A percentile compares a stretch with the other conserved stretches of the same genome.
phyloP scores from a whole-genome alignment of 2,888 invertebrate genomes.

The Drosophila nr. fundita region DNA sequence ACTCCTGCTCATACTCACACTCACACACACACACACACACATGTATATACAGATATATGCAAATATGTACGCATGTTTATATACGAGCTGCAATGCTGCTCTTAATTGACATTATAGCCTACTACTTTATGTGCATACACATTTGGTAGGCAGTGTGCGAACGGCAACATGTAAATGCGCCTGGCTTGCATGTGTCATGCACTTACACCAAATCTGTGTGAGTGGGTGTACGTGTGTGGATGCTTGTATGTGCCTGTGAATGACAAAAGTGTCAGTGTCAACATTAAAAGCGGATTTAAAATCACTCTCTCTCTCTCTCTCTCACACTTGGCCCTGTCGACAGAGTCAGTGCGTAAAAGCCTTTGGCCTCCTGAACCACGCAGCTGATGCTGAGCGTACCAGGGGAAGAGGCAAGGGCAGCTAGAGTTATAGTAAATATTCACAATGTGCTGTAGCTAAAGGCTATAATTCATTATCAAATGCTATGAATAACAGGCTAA shows the following conservation, averaged over 20 bases:
- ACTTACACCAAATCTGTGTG: conserved; percentile 24
- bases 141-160: conserved; percentile 61
- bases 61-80: conserved; percentile 7
- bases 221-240: conserved; percentile 7
- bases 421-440: conserved; percentile 44
- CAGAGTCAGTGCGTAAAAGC: conserved; percentile 69
- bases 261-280: conserved; percentile 83
- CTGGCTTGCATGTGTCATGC: conserved; percentile 72
- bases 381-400: conserved; percentile 12
- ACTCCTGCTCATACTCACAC: neutral
- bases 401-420: neutral
- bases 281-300: conserved; percentile 84
- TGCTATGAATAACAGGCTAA: neutral
- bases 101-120: conserved; percentile 83
- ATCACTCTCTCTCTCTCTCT: conserved; percentile 75
- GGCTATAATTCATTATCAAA: conserved; percentile 25
- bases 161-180: conserved; percentile 68
- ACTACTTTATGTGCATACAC: conserved; percentile 77
- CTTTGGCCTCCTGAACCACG: conserved; percentile 57
- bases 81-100: conserved; percentile 45
- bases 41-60: conserved; percentile 7
- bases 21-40: conserved; percentile 8
- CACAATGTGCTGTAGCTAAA: conserved; percentile 36
- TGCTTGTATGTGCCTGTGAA: conserved; percentile 40
- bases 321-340: conserved; percentile 53